Conservation (phyloP, 2,113 vertebrate genomes). For the Apus apus region DNA sequence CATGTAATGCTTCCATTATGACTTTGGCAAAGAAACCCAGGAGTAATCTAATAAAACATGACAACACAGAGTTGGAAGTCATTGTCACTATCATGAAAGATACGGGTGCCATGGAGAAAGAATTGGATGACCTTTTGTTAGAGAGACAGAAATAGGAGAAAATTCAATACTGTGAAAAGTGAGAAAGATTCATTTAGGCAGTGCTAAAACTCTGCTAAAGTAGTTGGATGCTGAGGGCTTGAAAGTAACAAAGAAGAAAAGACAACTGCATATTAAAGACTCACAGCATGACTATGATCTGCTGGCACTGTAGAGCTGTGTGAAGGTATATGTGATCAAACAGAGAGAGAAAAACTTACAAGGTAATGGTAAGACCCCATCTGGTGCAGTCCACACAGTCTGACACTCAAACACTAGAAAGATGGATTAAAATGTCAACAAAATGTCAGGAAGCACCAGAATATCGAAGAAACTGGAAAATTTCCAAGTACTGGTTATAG, state of each 20-base stretch:
- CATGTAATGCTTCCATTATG: not conserved
- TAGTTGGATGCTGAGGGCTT: not conserved
- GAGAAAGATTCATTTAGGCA: not conserved
- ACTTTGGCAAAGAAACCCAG: not conserved
- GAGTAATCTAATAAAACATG: not conserved
- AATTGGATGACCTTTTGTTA: not conserved
- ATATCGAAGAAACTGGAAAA: not conserved
- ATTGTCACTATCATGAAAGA: not conserved
- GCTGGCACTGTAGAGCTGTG: not conserved
- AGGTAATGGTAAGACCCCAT: not conserved
- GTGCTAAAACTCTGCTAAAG: not conserved
- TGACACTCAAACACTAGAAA: not conserved
- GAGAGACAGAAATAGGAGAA: not conserved
- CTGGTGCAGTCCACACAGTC: not conserved
- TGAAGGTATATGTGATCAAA: not conserved
- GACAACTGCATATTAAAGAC: not conserved
- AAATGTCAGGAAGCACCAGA: not conserved
- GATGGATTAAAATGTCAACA: not conserved
- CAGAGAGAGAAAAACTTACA: not conserved
- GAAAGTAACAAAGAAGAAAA: not conserved
- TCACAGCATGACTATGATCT: not conserved
- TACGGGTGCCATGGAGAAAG: not conserved
- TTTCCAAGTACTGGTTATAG: not conserved
- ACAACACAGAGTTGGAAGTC: not conserved
- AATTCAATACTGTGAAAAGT: not conserved